phyloP scores from a whole-genome alignment of 2,888 invertebrate species.

The Erynnis tages region DNA sequence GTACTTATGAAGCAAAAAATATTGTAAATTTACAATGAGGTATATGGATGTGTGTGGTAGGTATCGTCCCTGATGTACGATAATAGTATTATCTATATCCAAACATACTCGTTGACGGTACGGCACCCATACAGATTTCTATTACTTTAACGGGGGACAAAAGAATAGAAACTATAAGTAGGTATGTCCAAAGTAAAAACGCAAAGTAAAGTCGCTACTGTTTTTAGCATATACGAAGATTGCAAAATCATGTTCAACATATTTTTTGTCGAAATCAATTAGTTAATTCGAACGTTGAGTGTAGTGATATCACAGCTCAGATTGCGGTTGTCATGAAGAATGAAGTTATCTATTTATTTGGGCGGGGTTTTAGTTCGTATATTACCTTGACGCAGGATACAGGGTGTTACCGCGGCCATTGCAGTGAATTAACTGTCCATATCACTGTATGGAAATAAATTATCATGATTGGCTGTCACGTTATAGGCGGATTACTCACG shows the following conservation, averaged over 20 bases:
- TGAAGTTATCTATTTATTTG: slow-evolving; percentile 35
- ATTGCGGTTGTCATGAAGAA: slow-evolving; percentile 4
- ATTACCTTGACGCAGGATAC: slow-evolving; percentile 38
- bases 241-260: background rate
- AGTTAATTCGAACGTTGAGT: background rate
- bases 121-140: background rate
- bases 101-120: background rate
- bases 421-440: slow-evolving; percentile 46
- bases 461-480: slow-evolving; percentile 52
- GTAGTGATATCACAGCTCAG: background rate
- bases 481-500: slow-evolving; percentile 34
- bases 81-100: slow-evolving; percentile 21
- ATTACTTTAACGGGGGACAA: background rate
- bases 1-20: slow-evolving; percentile 14
- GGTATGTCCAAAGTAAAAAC: background rate
- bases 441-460: slow-evolving; percentile 59
- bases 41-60: slow-evolving; percentile 28
- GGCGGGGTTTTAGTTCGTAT: slow-evolving; percentile 41
- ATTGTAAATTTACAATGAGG: slow-evolving; percentile 33
- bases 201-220: background rate
- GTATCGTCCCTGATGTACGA: slow-evolving; percentile 17
- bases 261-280: background rate
- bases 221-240: background rate
- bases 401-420: slow-evolving; percentile 36
- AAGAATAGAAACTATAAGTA: background rate